phyloP scores from a whole-genome alignment of 2,888 invertebrate genomes.

The Calameuta idolon region DNA sequence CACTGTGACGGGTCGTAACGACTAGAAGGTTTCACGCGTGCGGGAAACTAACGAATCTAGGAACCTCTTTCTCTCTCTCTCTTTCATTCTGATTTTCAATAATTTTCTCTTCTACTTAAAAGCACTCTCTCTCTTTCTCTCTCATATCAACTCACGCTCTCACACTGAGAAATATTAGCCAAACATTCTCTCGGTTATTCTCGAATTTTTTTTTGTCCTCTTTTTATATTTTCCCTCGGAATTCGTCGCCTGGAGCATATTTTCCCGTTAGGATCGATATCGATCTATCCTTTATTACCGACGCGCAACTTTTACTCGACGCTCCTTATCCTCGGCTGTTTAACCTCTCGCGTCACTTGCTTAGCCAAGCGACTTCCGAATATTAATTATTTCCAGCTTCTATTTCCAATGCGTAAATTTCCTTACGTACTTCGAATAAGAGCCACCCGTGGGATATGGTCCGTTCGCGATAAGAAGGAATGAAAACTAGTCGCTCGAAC shows the following conservation, averaged over 20 bases:
- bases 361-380: background rate
- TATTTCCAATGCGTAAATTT: slow-evolving; percentile 15
- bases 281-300: background rate
- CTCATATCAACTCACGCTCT: background rate
- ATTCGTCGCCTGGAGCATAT: background rate
- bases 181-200: background rate
- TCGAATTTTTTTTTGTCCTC: background rate
- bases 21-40: background rate
- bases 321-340: background rate
- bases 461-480: slow-evolving; percentile 36
- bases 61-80: background rate
- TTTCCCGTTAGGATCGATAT: background rate
- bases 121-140: background rate
- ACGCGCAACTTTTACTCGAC: background rate
- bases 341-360: background rate
- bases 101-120: background rate
- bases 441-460: slow-evolving; percentile 52
- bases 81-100: background rate
- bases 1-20: background rate
- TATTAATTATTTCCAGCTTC: background rate
- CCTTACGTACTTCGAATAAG: slow-evolving; percentile 43
- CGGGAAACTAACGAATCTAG: background rate
- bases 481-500: background rate
- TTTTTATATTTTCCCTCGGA: background rate
- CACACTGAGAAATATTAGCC: background rate